Base-by-base conservation (phyloP, 2,888 invertebrate species). In the Matsumyia berberina region DNA sequence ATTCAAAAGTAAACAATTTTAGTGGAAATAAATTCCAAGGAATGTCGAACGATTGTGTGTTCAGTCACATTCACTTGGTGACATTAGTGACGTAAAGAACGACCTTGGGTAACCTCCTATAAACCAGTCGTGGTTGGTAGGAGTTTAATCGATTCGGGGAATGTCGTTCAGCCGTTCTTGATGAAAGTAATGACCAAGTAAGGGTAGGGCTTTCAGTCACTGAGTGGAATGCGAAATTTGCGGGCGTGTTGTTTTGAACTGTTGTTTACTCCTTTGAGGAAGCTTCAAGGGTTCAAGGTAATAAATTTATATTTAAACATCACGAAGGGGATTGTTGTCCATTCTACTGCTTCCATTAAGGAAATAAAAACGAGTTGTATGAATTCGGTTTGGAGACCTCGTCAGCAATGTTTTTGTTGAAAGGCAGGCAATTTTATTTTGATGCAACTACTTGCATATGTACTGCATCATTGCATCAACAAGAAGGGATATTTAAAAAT, bases 21-120 rank as follows among this genome's bases (percentile, higher is more conserved):
- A 82, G 44, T 82, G 70, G 37, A 66, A 82, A 44, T 51, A 17
- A 51, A 58, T 77, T 70, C 15, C 12, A 51, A 64, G 19, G 12
- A 62, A 39, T 51, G 57, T 19, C 19, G 51, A 60, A 33, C 15
- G 31, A 44, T 80, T 39, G 66, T 35, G 51, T 66, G 58, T 19
- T 12, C 31, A 51, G 58, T 39, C 33, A 19, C 62, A 33, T 57
- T 76, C 33, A 37, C 55, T 17, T 70, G 67, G 46, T 77, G 70
- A 77, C 77, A 70, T 42, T 29, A 51, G 6, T 69, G 74, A 77
- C 82, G 82, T 55, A 49, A 73, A 12, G 60, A 62, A 24, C 15
- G 78, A 73, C 82, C 82, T 83, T 83, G 82, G 72, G 15, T 60
- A 78, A 72, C 66, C 42, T 53, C 17, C 37, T 39, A 19, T 24